Base-by-base conservation (phyloP, 2,113 vertebrate species). In the Platichthys flesus region DNA sequence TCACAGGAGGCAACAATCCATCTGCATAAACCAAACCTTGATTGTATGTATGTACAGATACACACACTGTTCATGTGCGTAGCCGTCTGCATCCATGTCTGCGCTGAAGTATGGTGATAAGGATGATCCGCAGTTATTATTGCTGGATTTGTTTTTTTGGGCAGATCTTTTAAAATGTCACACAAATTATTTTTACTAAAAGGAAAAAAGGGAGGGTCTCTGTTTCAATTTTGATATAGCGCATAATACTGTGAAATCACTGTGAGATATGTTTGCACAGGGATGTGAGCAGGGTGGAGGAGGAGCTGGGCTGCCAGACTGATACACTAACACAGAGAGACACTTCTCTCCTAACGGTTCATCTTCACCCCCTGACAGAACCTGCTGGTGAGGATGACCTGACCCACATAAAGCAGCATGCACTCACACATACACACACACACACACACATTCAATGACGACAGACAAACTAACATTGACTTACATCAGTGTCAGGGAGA, bases 321-420 rank as follows among this genome's bases (percentile, higher is more conserved):
- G 61, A 78, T 26, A 56, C 31, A 42, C 67, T 63, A 67, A 83
- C 52, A 68, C 23, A 28, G 20, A 68, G 56, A 59, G 51, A 81
- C 71, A 56, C 67, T 59, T 67, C 71, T 70, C 71, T 74, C 54
- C 58, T 8, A 35, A 68, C 65, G 69, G 54, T 65, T 79, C 52
- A 58, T 58, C 67, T 28, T 67, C 71, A 68, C 56, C 61, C 67
- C 70, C 74, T 66, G 55, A 80, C 65, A 74, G 74, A 72, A 72
- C 31, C 66, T 67, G 55, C 64, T 62, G 74, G 69, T 54, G 49
- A 63, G 81, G 45, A 37, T 67, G 65, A 76, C 47, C 74, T 37
- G 14, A 73, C 20, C 23, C 31, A 31, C 21, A 49, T 67, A 62
- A 62, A 67, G 57, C 28, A 45, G 20, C 45, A 18, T 18, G 45